Base-by-base conservation (phyloP, 2,888 invertebrate species). In the Cephus pygmeus region DNA sequence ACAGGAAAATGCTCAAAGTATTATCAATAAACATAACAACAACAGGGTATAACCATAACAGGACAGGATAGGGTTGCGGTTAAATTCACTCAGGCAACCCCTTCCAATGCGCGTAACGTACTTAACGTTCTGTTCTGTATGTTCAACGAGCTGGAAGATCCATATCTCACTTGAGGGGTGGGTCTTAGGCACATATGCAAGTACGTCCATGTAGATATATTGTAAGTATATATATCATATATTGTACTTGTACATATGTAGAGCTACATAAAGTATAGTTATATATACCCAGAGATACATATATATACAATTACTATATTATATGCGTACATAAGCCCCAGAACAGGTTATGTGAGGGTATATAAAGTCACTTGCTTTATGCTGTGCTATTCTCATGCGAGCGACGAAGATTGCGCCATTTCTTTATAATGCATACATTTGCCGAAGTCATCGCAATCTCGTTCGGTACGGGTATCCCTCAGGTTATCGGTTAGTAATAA, bases 141-240 rank as follows among this genome's bases (percentile, higher is more conserved):
- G 89, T 82, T 88, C 88, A 89, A 89, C 89, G 89, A 90, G 87
- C 86, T 86, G 89, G 89, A 90, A 90, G 88, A 88, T 87, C 84
- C 89, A 86, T 90, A 90, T 89, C 88, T 88, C 87, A 86, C 84
- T 86, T 81, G 84, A 86, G 85, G 87, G 88, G 86, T 87, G 80
- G 86, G 84, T 86, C 86, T 87, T 82, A 84, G 87, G 84, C 78
- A 77, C 79, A 80, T 79, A 73, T 78, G 76, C 77, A 9, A 56
- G 23, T 56, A 56, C 15, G 56, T 56, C 15, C 40, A 23, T 9
- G 56, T 56, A 56, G 56, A 56, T 56, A 56, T 23, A 56, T 56
- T 9, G 23, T 56, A 56, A 23, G 2, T 56, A 23, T 56, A 56
- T 23, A 23, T 34, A 34, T 1, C 2, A 34, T 34, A 56, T 56